Percentiles rank a stretch among this genome's conserved stretches.
Conservation (phyloP, 2,797 vertebrate species). For the Australoheros facetus region DNA sequence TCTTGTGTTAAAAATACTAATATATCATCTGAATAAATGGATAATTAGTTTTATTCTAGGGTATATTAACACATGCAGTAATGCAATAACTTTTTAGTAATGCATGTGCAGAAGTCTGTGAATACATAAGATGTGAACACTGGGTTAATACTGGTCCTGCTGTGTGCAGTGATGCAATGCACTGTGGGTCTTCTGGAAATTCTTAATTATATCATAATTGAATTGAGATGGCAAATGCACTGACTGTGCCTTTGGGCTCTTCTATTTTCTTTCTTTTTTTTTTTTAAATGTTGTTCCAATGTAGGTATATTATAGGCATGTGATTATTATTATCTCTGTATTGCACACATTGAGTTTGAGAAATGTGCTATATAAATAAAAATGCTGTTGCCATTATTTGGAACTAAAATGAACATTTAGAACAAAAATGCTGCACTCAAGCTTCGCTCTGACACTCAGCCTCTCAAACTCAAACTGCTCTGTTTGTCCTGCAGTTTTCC, state of each 20-base stretch:
- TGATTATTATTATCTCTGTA: too few species aligned
- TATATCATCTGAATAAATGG: not conserved
- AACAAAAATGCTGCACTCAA: not conserved
- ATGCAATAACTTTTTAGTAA: not conserved
- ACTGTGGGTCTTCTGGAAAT: constrained; percentile 41
- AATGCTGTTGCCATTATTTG: not conserved
- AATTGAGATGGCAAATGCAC: not conserved
- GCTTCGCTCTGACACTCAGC: not conserved
- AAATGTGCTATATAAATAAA: too few species aligned
- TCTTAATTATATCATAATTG: constrained; percentile 35
- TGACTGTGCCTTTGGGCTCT: not conserved
- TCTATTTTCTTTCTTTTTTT: too few species aligned
- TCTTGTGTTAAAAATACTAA: not conserved
- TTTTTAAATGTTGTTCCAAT: too few species aligned
- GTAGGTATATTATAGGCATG: too few species aligned
- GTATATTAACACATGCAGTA: not conserved
- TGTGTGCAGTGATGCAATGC: constrained; percentile 55
- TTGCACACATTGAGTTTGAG: too few species aligned
- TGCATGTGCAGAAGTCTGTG: constrained; percentile 35
- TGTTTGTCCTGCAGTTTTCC: constrained; percentile 37
- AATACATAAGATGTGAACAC: constrained; percentile 45
- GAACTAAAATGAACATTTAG: not conserved
- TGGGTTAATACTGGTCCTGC: constrained; percentile 54
- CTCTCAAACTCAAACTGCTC: not conserved
- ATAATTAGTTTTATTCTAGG: not conserved